Conservation (phyloP, 1,140 invertebrate genomes). For the Sitophilus oryzae region DNA sequence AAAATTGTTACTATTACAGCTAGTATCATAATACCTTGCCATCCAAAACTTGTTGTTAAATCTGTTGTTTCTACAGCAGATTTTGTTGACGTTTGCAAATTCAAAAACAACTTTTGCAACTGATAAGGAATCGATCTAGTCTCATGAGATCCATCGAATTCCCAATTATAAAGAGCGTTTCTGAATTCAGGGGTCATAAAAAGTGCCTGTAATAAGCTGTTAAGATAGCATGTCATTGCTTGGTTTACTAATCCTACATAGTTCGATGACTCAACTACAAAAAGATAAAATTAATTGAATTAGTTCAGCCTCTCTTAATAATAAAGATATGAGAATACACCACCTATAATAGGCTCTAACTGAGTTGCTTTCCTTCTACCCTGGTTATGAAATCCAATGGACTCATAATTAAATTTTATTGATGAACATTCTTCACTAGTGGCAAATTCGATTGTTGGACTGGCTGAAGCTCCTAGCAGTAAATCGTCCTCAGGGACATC, state of each 20-base stretch:
- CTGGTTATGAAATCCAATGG: neutral
- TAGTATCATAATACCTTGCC: slow-evolving; percentile 55
- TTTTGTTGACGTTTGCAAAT: slow-evolving; percentile 74
- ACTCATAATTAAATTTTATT: neutral
- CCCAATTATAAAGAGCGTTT: slow-evolving; percentile 84
- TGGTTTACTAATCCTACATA: slow-evolving; percentile 89
- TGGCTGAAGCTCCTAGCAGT: slow-evolving; percentile 51
- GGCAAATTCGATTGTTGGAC: slow-evolving; percentile 45
- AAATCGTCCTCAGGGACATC: slow-evolving; percentile 48
- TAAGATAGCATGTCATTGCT: slow-evolving; percentile 92
- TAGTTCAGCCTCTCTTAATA: neutral
- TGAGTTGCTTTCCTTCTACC: slow-evolving; percentile 12
- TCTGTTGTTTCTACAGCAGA: slow-evolving; percentile 80
- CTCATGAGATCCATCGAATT: slow-evolving; percentile 66
- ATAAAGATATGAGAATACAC: neutral
- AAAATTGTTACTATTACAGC: neutral
- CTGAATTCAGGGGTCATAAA: slow-evolving; percentile 95
- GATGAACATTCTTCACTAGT: neutral
- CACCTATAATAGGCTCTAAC: slow-evolving; percentile 18
- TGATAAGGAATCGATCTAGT: slow-evolving; percentile 79
- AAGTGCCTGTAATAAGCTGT: slow-evolving; percentile 82
- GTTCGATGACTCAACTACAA: slow-evolving; percentile 38
- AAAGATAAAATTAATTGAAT: neutral
- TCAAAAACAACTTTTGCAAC: slow-evolving; percentile 81
- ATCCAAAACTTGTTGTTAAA: slow-evolving; percentile 84